Percentiles rank a stretch among this genome's conserved stretches.
These are phyloP conservation scores for Caenorhabditis inopinata DNA, from an alignment of 1,140 invertebrate genomes.

Conservation along the genomic window DNA sequence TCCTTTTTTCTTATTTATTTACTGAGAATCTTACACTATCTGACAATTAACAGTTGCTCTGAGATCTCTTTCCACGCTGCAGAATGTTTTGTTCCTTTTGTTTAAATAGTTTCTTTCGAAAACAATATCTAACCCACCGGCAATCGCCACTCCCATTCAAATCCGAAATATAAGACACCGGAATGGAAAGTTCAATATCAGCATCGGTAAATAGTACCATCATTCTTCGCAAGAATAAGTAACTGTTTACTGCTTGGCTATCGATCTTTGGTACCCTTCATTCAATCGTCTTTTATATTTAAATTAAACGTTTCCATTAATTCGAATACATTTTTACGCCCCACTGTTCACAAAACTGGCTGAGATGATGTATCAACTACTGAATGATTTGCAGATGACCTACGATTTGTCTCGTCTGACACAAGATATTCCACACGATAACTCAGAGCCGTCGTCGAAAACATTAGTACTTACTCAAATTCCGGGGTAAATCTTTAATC, in stretches of 20 bases:
- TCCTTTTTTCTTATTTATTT: too few species aligned
- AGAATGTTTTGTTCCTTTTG: too few species aligned
- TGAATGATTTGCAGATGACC: neutral
- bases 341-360: neutral
- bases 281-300: too few species aligned
- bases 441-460: conserved; percentile 8
- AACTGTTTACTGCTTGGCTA: neutral
- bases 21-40: too few species aligned
- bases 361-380: neutral
- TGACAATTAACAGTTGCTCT: too few species aligned
- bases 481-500: neutral
- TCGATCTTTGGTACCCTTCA: too few species aligned
- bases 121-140: neutral
- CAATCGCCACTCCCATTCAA: too few species aligned
- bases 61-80: too few species aligned
- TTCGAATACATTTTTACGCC: neutral
- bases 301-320: neutral
- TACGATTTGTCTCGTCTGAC: conserved; percentile 21
- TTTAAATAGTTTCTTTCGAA: too few species aligned
- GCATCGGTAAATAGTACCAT: too few species aligned
- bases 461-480: neutral
- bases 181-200: too few species aligned
- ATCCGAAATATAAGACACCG: too few species aligned
- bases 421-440: conserved; percentile 18
- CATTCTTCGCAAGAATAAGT: neutral